Base-by-base conservation (phyloP, 2,797 vertebrate genomes). In the Xerus rutilus region DNA sequence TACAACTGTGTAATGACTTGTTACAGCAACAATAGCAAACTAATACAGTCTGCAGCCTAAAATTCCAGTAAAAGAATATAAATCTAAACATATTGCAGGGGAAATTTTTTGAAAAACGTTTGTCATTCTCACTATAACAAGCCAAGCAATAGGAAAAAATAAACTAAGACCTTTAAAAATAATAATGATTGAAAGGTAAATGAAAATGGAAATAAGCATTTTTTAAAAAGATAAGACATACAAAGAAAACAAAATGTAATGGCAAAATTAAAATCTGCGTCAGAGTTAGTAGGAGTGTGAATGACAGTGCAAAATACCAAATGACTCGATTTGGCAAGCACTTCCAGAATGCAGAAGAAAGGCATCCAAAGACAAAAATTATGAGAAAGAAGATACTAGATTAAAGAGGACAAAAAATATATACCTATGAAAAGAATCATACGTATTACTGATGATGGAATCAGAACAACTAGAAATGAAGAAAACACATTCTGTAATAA, bases 361-460 rank as follows among this genome's bases (percentile, higher is more conserved):
- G 89, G n/a, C 47, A 57, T 43, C 23, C 52, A 84, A 92, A 94
- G 89, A 82, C 28, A 67, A 95, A 70, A 95, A 79, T 76, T 39
- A 82, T 21, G 11, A 91, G 49, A 70, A 21, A 69, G 49, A 93
- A 94, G 78, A 89, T 87, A 91, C 89, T 47, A 95, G 28, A 82
- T 77, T 79, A 67, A 92, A 86, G 43, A 81, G 17, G 4, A 95
- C 57, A 82, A 96, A 96, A 86, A 72, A 67, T 76, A 96, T 91
- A 64, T 76, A 77, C 20, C 73, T 67, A 62, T 65, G 67, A 89
- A 95, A 95, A 7, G 35, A 93, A 79, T 73, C 73, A 81, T 18
- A 96, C 54, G 74, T 12, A 72, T n/a, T 62, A 54, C 21, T 76
- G 69, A 84, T 67, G 79, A 93, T 82, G 12, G 94, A 91, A 95